phyloP scores from a whole-genome alignment of 2,113 vertebrate genomes.

The Butorides virescens region DNA sequence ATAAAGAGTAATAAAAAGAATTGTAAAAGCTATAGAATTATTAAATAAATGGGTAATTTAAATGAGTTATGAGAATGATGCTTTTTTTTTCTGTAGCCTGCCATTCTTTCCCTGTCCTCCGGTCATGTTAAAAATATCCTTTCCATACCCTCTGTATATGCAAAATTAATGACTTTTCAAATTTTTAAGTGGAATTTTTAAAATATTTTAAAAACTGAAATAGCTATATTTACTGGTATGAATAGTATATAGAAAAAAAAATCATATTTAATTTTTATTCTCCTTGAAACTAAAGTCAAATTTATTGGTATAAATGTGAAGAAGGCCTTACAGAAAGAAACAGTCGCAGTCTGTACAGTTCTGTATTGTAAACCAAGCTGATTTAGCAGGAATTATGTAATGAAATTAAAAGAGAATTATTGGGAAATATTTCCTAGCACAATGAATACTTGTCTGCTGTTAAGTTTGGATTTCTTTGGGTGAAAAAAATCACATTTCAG shows the following conservation, averaged over 20 bases:
- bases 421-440: not conserved
- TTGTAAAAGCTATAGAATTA: not conserved
- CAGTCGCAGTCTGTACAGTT: not conserved
- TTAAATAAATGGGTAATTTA: not conserved
- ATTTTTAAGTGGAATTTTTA: not conserved
- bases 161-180: not conserved
- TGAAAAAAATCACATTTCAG: not conserved
- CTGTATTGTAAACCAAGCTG: not conserved
- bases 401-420: not conserved
- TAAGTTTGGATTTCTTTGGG: not conserved
- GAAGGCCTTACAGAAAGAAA: not conserved
- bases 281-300: not conserved
- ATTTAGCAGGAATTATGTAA: not conserved
- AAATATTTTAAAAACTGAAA: not conserved
- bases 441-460: not conserved
- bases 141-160: not conserved
- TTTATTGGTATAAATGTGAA: not conserved
- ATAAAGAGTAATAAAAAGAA: not conserved
- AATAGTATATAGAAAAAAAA: not conserved
- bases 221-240: not conserved
- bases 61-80: not conserved
- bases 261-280: not conserved
- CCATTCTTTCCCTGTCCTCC: not conserved
- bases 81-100: too few species aligned
- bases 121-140: not conserved